Percentiles rank a stretch among this genome's conserved stretches.
These are phyloP conservation scores for Aproaerema taeniolella DNA, from an alignment of 2,888 invertebrate species.

Conservation along the genomic window DNA sequence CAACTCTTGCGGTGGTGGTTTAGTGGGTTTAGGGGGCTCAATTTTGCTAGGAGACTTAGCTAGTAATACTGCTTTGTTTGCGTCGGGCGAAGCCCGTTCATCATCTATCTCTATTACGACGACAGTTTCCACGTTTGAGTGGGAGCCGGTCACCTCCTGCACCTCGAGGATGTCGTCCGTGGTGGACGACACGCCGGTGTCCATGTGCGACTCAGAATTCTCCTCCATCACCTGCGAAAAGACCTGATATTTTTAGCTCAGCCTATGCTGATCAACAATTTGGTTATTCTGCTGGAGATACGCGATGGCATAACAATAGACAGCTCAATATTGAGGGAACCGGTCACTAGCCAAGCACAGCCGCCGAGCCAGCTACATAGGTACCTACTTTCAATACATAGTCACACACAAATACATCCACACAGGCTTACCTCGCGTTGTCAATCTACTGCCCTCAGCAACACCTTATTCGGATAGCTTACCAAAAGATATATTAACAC, in stretches of 20 bases:
- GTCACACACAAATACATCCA: conserved; percentile 55
- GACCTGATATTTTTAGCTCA: conserved; percentile 43
- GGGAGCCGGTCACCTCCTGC: conserved; percentile 44
- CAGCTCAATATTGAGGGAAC: conserved; percentile 44
- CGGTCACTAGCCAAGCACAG: conserved; percentile 60
- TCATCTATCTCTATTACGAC: conserved; percentile 52
- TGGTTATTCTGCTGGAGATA: conserved; percentile 21
- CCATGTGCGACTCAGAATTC: conserved; percentile 55
- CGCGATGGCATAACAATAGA: conserved; percentile 34
- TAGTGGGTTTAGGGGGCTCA: conserved; percentile 10
- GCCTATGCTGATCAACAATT: conserved; percentile 30
- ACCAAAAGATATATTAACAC: conserved; percentile 10
- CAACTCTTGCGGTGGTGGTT: conserved; percentile 9
- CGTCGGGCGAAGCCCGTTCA: conserved; percentile 34
- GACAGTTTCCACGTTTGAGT: conserved; percentile 51
- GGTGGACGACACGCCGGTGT: conserved; percentile 62
- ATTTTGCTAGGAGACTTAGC: conserved; percentile 7
- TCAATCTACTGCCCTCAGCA: conserved; percentile 22
- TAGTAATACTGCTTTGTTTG: conserved; percentile 14
- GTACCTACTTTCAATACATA: conserved; percentile 62
- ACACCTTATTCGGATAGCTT: conserved; percentile 11
- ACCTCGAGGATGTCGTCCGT: conserved; percentile 49
- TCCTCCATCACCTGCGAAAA: conserved; percentile 63
- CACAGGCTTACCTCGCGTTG: conserved; percentile 55
- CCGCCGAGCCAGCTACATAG: conserved; percentile 42